Percentiles rank a stretch among this genome's conserved stretches.
phyloP scores from a whole-genome alignment of 2,888 invertebrate genomes.

The Rhaphigaster nebulosa region DNA sequence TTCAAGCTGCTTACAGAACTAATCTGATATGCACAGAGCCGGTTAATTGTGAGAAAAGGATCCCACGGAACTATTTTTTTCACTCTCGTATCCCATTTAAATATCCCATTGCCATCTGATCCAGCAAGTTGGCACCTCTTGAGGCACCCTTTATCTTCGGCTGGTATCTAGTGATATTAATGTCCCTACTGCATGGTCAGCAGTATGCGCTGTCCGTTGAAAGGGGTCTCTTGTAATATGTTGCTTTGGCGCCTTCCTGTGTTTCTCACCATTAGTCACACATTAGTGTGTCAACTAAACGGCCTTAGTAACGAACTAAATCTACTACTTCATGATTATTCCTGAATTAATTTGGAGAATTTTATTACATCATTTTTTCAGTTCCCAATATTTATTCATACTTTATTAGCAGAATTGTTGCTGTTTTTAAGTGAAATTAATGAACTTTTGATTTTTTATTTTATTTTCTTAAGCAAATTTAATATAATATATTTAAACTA shows the following conservation, averaged over 20 bases:
- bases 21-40: constrained; percentile 25
- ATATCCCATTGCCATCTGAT: constrained; percentile 1
- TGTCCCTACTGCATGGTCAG: background rate
- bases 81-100: constrained; percentile 30
- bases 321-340: background rate
- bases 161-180: background rate
- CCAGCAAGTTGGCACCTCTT: constrained; percentile 33
- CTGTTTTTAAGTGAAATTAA: no score
- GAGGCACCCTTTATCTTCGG: background rate
- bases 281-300: background rate
- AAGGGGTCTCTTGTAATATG: background rate
- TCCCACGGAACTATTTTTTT: constrained; percentile 43
- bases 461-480: no score
- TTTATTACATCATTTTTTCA: no score
- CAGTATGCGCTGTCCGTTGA: background rate
- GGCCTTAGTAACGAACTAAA: background rate
- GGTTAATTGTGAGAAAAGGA: constrained; percentile 40
- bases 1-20: background rate
- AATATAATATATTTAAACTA: no score
- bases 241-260: constrained; percentile 34
- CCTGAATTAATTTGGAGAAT: background rate
- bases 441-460: no score
- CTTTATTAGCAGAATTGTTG: no score
- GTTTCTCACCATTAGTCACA: background rate
- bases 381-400: no score